A percentile compares a stretch with the other conserved stretches of the same genome.
These are phyloP conservation scores for Capitella teleta DNA, from an alignment of 1,140 invertebrate species.

Conservation along the genomic window DNA sequence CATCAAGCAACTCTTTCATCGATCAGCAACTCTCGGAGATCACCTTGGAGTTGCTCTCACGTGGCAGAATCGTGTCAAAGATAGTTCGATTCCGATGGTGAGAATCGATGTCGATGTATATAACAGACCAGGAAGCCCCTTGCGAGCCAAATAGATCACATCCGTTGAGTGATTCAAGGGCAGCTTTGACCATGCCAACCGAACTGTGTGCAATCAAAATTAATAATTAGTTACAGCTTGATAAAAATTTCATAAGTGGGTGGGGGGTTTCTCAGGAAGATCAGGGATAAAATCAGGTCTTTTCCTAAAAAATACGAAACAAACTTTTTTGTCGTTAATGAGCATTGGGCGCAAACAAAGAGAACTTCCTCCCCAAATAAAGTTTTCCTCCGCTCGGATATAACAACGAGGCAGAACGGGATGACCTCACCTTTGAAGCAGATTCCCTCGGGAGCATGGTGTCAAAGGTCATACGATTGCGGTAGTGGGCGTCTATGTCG, in stretches of 20 bases:
- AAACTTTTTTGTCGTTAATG: too few relatives aligned
- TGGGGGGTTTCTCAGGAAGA: too few relatives aligned
- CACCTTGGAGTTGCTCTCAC: slow-evolving; percentile 97
- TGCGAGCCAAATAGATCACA: slow-evolving; percentile 96
- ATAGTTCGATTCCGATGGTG: slow-evolving; percentile 98
- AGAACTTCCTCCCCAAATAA: too few relatives aligned
- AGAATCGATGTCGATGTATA: slow-evolving; percentile 98
- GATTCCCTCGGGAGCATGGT: slow-evolving; percentile 95
- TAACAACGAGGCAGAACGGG: slow-evolving; percentile 6
- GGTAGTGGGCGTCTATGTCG: slow-evolving; percentile 97
- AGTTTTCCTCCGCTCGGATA: slow-evolving; percentile 2
- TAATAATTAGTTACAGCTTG: too few relatives aligned
- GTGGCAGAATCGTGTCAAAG: slow-evolving; percentile 93
- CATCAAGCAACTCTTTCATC: too few relatives aligned
- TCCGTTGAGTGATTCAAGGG: slow-evolving; percentile 95
- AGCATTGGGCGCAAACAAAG: too few relatives aligned
- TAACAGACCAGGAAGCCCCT: slow-evolving; percentile 93
- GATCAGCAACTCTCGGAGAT: background rate
- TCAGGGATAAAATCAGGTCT: too few relatives aligned
- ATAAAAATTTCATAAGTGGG: too few relatives aligned
- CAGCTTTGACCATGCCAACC: slow-evolving; percentile 90
- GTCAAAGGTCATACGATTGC: slow-evolving; percentile 98
- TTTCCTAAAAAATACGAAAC: too few relatives aligned
- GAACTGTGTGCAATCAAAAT: slow-evolving; percentile 45
- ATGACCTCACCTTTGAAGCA: slow-evolving; percentile 82